These are phyloP conservation scores for Prolemur simus DNA, from an alignment of 2,113 vertebrate genomes.

Conservation along the genomic window DNA sequence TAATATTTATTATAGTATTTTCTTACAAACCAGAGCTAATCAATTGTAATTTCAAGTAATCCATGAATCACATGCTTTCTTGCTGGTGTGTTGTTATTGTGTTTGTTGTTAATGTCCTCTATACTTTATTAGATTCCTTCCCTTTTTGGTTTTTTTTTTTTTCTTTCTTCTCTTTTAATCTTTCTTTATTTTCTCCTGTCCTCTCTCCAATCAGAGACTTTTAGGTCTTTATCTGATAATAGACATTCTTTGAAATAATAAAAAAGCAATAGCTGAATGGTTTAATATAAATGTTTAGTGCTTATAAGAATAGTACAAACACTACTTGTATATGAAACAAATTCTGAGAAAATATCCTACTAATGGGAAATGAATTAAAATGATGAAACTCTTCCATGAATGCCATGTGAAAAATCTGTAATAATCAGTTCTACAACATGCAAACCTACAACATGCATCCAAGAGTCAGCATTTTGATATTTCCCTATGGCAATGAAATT, in stretches of 20 bases:
- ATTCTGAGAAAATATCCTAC: not conserved
- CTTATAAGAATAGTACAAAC: not conserved
- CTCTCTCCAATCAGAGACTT: not conserved
- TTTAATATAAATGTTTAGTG: not conserved
- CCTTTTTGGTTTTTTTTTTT: not conserved
- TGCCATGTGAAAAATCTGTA: not conserved
- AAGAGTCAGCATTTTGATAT: not conserved
- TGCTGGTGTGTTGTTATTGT: not conserved
- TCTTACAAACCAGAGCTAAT: not conserved
- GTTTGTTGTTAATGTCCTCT: not conserved
- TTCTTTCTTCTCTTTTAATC: not conserved
- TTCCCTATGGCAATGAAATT: not conserved
- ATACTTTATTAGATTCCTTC: not conserved
- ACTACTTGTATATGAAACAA: not conserved
- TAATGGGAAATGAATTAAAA: not conserved
- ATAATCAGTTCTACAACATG: not conserved
- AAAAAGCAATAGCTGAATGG: not conserved
- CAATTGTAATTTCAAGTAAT: not conserved
- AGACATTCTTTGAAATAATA: not conserved
- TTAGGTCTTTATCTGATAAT: not conserved
- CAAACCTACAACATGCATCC: not conserved
- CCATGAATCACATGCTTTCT: not conserved
- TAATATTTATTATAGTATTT: not conserved
- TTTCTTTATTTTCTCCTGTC: not conserved
- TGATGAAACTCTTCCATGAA: not conserved